Percentiles rank a stretch among this genome's conserved stretches.
Evolutionary conservation across 2,113 vertebrate species (phyloP).

Genomic region (Ammodytes dubius): DNA sequence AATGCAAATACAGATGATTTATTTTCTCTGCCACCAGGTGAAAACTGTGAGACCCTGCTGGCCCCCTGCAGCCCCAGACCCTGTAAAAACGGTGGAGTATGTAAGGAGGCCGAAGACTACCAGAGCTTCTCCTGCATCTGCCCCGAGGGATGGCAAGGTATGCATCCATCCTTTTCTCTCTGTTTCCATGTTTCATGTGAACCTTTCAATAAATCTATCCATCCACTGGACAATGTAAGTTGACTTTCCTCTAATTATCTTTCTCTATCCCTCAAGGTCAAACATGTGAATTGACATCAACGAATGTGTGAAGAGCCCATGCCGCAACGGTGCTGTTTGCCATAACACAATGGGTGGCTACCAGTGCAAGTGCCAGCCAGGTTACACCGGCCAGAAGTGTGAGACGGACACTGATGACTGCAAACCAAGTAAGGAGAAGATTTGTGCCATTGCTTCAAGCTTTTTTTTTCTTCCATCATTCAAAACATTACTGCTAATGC

Average conservation of each 20-base stretch:
- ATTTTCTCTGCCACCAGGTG: slow-evolving; percentile 83
- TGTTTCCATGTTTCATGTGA: not conserved
- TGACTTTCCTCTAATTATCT: not conserved
- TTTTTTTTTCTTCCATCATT: not conserved
- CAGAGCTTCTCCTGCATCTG: slow-evolving; percentile 96
- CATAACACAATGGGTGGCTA: slow-evolving; percentile 92
- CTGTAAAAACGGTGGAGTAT: slow-evolving; percentile 92
- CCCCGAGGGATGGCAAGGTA: slow-evolving; percentile 96
- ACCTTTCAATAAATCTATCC: not conserved
- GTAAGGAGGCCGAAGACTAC: slow-evolving; percentile 92
- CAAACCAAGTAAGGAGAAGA: slow-evolving; percentile 91
- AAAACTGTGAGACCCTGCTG: slow-evolving; percentile 91
- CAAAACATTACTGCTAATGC: not conserved
- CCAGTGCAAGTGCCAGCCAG: slow-evolving; percentile 89
- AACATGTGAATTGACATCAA: slow-evolving; percentile 96
- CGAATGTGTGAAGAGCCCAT: slow-evolving; percentile 95
- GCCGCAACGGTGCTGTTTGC: slow-evolving; percentile 89
- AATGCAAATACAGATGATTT: slow-evolving; percentile 12
- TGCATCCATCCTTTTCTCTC: not conserved
- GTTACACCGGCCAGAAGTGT: slow-evolving; percentile 91
- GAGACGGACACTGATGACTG: slow-evolving; percentile 93
- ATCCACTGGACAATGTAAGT: not conserved
- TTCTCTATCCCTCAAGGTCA: slow-evolving; percentile 86
- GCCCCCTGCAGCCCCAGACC: slow-evolving; percentile 91
- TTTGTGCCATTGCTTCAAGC: not conserved